phyloP scores from a whole-genome alignment of 2,113 vertebrate species.

The Dicerorhinus sumatrensis region DNA sequence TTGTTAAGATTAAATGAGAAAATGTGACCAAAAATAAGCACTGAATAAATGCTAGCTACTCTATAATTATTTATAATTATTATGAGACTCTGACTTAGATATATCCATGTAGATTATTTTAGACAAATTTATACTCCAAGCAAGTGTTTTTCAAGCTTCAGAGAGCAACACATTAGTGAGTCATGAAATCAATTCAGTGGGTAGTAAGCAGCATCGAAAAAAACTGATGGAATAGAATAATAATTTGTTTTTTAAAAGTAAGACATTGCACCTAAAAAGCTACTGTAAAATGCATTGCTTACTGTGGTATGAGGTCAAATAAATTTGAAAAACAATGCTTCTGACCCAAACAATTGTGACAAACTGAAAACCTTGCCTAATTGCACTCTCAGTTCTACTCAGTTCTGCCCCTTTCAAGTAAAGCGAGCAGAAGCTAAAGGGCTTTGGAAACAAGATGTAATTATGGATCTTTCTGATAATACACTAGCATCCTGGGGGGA shows the following conservation, averaged over 20 bases:
- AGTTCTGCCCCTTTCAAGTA: not conserved
- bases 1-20: not conserved
- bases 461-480: not conserved
- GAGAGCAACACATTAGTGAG: not conserved
- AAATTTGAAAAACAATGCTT: not conserved
- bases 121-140: not conserved
- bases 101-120: not conserved
- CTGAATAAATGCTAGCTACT: not conserved
- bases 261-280: not conserved
- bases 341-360: not conserved
- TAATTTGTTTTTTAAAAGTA: not conserved
- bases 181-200: not conserved
- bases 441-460: not conserved
- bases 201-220: not conserved
- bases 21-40: not conserved
- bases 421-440: not conserved
- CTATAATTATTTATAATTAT: not conserved
- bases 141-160: not conserved
- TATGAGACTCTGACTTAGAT: not conserved
- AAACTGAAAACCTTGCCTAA: not conserved
- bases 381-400: not conserved
- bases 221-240: not conserved
- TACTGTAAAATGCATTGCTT: not conserved
- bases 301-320: not conserved
- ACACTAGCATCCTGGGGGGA: rapidly evolving